Evolutionary conservation across 1,140 invertebrate genomes (phyloP), one percentile per base, ranked within the genome.

Genomic region (Pollicipes pollicipes): DNA sequence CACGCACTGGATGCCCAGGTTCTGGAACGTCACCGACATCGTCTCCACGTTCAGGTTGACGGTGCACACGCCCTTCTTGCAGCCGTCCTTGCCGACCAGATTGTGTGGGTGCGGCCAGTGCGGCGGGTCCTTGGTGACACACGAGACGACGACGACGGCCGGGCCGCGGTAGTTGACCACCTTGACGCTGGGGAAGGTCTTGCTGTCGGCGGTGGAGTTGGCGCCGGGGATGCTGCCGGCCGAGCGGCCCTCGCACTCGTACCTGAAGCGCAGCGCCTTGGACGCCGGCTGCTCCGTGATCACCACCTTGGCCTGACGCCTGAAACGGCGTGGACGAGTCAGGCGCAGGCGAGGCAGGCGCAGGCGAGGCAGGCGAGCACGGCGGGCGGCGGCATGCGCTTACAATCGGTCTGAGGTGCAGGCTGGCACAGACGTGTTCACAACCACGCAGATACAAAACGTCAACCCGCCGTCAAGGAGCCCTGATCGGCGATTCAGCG

Each of bases 1-100:
- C 1, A 97, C 93, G 82, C 95, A 98, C 77, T 97, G 95, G 75
- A 98, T 97, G 16, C 95, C 95, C 73, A 98, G 83, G 82, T 95
- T 95, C 68, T 89, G 88, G 78, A 98, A 97, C 45, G 86, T 84
- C 26, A 87, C 86, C 6, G 86, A 84, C 88, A 90, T 90, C 37
- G 86, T 87, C 70, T 91, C 89, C 75, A 76, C 76, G 73, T 80
- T 79, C 45, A 97, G 86, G 79, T 89, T 86, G 70, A 93, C 81
- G 0, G 91, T 95, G 80, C 93, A 97, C 37, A 97, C 91, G 37
- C 95, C 95, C 77, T 88, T 87, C 77, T 89, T 90, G 79, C 95
- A 97, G 10, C 86, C 86, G 76, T 97, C 95, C 76, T 92, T 90
- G 0, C 95, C 94, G 8, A 97, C 95, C 63, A 98, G 83, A 81